Evolutionary conservation across 2,888 invertebrate species (phyloP), one percentile per base, ranked within the genome.

Genomic region (Conchocele bisecta): DNA sequence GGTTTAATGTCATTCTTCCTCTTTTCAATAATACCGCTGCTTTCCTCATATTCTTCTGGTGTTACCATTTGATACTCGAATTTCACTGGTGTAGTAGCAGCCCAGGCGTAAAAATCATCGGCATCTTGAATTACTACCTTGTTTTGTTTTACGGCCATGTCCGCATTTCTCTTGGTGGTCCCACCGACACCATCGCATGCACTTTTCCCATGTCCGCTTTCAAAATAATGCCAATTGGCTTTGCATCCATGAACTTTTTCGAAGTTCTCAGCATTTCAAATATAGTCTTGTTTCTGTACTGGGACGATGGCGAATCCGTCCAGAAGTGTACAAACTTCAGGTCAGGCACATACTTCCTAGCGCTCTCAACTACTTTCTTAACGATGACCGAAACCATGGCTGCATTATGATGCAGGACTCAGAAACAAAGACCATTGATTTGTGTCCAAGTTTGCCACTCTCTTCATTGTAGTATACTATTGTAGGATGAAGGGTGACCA

Each of bases 401-500:
- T 29, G 61, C 46, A 54, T 74, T 74, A 28, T 69, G 74, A 3
- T 56, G 39, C 0, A 71, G 56, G n/a, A 71, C 60, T 77, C 70
- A 22, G 60, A 73, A 6, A 77, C 74, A 70, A 54, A 58, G 0
- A 76, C 58, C 22, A 53, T 20, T 20, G 71, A 71, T n/a, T 54
- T 22, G 42, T 77, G 77, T 15, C 37, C 20, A 26, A 75, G 29
- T 0, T 20, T 22, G 13, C 50, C 59, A 35, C 54, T 28, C 4
- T 24, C 31, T 5, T 15, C n/a, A 15, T 63, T 66, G 22, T 33
- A 56, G 35, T 78, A 72, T 4, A 61, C 42, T 4, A 78, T 58
- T n/a, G 58, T 53, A 24, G 78, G 75, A 48, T 75, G 75, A 7
- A 75, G 44, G 0, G 78, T 75, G 3, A 74, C 69, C 3, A 53